Evolutionary conservation across 2,888 invertebrate species (phyloP), one percentile per base, ranked within the genome.

Genomic region (Protonemura montana): DNA sequence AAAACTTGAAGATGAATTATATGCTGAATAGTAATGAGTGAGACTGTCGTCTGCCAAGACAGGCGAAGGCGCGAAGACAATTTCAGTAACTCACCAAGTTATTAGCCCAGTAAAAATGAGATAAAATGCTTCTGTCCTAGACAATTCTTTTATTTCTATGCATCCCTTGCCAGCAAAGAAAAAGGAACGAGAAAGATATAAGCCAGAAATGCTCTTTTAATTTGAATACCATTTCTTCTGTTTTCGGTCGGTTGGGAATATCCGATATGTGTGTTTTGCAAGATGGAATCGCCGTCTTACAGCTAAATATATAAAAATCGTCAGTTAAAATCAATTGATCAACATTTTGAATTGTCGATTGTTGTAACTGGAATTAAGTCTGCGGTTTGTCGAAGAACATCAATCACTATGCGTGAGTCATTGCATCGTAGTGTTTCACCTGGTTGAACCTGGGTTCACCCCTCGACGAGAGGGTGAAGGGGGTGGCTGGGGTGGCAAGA

Each of bases 1-100:
- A 42, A 84, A 84, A 84, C 26, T 42, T 84, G 26, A 29, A 84
- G 28, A 84, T 84, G 84, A 84, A 84, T 84, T 84, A 84, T 84
- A 59, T 28, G 29, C 59, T 28, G 84, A 59, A 84, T 84, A 84
- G 59, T 13, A 84, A 76, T 76, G 84, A 76, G 59, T 84, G 59
- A 59, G 59, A 59, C 59, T 59, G 59, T 59, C 59, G 59, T 59
- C 59, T 59, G 59, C 6, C 59, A 27, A 78, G 78, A 78, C 7
- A 5, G 21, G 26, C 78, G n/a, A 13, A 7, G 78, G 25, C 78
- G 26, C 25, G n/a, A 13, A 82, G 82, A 26, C 82, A 82, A 82
- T 82, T 82, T 41, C 35, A 26, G 21, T 41, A 82, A 41, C 82
- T 41, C 82, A 82, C 42, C 41, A 26, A 82, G 82, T 41, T 82